phyloP scores from a whole-genome alignment of 2,797 vertebrate species.

The Salarias fasciatus region DNA sequence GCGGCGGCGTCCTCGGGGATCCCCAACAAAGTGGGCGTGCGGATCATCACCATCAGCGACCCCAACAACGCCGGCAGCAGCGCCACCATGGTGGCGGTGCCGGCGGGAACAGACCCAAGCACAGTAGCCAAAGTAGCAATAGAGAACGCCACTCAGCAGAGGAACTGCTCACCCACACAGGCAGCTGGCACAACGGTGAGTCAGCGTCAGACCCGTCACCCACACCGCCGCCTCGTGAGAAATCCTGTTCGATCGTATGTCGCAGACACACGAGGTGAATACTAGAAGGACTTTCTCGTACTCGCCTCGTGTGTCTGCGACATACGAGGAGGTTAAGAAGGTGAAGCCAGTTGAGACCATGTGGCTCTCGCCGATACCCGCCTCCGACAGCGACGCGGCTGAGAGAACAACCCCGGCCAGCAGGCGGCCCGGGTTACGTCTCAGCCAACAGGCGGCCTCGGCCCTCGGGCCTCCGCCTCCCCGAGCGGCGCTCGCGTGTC shows the following conservation, averaged over 20 bases:
- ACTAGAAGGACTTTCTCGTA: no score
- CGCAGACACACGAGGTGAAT: no score
- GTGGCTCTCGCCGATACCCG: conserved; percentile 81
- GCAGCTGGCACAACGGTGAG: conserved; percentile 86
- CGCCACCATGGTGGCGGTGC: conserved; percentile 98
- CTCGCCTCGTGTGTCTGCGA: no score
- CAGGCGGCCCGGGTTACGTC: conserved; percentile 70
- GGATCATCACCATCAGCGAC: conserved; percentile 99
- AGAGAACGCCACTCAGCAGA: conserved; percentile 98
- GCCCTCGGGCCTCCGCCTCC: no score
- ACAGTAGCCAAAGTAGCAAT: conserved; percentile 99
- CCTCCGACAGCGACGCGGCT: conserved; percentile 80
- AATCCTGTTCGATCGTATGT: no score
- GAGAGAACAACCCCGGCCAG: conserved; percentile 73
- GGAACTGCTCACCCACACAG: conserved; percentile 89
- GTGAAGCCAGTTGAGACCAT: conserved; percentile 79
- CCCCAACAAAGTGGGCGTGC: conserved; percentile 97
- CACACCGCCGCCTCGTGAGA: no score
- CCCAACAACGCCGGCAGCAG: conserved; percentile 98
- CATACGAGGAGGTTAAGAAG: conserved; percentile 88
- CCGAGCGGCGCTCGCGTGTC: no score
- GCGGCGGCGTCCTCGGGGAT: conserved; percentile 87
- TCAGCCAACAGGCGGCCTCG: conserved; percentile 75
- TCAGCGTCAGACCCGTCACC: no score
- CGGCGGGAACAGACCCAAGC: conserved; percentile 97